Conservation (phyloP, 1,140 invertebrate genomes). For the Luehdorfia chinensis region DNA sequence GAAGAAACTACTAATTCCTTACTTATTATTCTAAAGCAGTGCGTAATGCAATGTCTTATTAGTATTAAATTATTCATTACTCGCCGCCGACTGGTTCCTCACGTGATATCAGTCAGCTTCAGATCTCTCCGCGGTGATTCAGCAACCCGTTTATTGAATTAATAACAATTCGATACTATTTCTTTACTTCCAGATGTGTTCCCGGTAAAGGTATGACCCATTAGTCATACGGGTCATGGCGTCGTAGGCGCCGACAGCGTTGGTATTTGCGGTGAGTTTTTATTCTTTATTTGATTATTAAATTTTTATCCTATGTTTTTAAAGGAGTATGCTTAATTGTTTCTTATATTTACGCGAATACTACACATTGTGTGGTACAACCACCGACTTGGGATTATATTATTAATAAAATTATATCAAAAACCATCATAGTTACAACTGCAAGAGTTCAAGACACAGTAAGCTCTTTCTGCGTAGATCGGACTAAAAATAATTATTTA, state of each 20-base stretch:
- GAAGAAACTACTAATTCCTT: too few relatives aligned
- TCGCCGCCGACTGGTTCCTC: neutral
- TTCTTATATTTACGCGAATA: too few relatives aligned
- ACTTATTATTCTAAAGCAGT: too few relatives aligned
- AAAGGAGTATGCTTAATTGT: too few relatives aligned
- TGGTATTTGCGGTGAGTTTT: constrained; percentile 28
- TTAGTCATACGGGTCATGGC: constrained; percentile 31
- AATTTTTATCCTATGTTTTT: too few relatives aligned
- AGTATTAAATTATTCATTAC: constrained; percentile 5
- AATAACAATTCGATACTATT: neutral
- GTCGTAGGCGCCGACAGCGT: constrained; percentile 33
- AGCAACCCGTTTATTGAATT: neutral
- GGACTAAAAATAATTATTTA: too few relatives aligned
- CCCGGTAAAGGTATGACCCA: constrained; percentile 36
- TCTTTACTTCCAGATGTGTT: constrained; percentile 37
- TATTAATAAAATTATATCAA: too few relatives aligned
- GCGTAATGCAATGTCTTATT: constrained; percentile 1
- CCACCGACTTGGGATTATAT: too few relatives aligned
- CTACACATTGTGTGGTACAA: too few relatives aligned
- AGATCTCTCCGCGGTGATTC: constrained; percentile 1
- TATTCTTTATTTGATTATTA: constrained; percentile 4
- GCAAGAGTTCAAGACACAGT: too few relatives aligned
- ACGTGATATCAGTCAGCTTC: neutral
- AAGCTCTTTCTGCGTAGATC: too few relatives aligned
- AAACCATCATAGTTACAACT: too few relatives aligned